Percentiles rank a stretch among this genome's conserved stretches.
Conservation (phyloP, 2,113 vertebrate genomes). For the Anguilla rostrata region DNA sequence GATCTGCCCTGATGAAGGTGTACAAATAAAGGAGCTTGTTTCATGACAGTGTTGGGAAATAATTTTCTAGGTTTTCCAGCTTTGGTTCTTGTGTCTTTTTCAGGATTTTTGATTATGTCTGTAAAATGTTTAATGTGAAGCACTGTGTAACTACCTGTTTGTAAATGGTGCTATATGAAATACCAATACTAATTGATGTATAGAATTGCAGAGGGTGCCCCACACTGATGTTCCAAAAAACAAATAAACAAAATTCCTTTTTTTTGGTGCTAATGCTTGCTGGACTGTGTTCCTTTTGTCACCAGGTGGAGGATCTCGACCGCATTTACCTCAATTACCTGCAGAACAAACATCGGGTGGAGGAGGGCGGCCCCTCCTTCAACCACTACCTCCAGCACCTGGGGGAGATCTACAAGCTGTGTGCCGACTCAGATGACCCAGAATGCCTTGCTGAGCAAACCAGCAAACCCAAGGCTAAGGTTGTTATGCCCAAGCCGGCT, state of each 20-base stretch:
- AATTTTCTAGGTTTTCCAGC: too few species aligned
- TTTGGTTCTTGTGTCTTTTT: too few species aligned
- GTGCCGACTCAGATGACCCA: slow-evolving; percentile 69
- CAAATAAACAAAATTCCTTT: not conserved
- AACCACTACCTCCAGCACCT: slow-evolving; percentile 72
- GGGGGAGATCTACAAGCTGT: slow-evolving; percentile 70
- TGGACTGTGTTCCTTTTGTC: not conserved
- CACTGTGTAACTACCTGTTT: too few species aligned
- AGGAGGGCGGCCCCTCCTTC: slow-evolving; percentile 65
- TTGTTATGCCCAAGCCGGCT: slow-evolving; percentile 67
- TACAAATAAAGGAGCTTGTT: not conserved
- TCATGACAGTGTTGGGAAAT: not conserved
- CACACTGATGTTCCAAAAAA: not conserved
- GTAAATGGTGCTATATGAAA: too few species aligned
- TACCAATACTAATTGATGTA: too few species aligned
- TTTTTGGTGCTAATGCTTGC: not conserved
- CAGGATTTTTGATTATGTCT: too few species aligned
- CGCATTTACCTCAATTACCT: slow-evolving; percentile 67
- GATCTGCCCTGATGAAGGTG: not conserved
- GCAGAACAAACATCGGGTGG: slow-evolving; percentile 72
- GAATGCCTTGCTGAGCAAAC: slow-evolving; percentile 73
- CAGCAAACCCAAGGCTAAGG: slow-evolving; percentile 67
- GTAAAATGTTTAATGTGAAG: too few species aligned
- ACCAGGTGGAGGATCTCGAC: slow-evolving; percentile 70
- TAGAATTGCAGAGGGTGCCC: too few species aligned